These are phyloP conservation scores for Pagetopsis macropterus DNA, from an alignment of 2,797 vertebrate genomes.

Conservation along the genomic window DNA sequence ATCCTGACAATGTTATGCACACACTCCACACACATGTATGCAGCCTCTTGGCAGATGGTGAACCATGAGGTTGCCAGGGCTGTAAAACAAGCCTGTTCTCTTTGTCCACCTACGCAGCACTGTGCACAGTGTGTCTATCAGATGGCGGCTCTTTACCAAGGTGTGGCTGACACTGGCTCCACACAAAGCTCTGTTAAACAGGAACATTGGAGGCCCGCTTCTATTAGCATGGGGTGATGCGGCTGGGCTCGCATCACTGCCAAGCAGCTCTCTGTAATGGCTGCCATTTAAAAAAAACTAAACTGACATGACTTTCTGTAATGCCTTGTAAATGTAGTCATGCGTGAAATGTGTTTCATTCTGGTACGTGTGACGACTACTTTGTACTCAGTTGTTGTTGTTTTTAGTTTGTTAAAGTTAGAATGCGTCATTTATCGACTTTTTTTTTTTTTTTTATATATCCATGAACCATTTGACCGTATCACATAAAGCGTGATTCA, in stretches of 20 bases:
- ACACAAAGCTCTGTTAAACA: slow-evolving; percentile 71
- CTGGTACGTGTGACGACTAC: not conserved
- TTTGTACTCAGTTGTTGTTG: not conserved
- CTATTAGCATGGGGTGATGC: slow-evolving; percentile 46
- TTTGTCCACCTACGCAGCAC: slow-evolving; percentile 81
- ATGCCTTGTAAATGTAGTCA: slow-evolving; percentile 1
- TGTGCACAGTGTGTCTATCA: slow-evolving; percentile 80
- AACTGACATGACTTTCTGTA: not conserved
- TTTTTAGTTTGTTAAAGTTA: not conserved
- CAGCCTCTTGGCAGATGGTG: slow-evolving; percentile 79
- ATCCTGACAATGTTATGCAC: not conserved
- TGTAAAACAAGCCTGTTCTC: slow-evolving; percentile 85
- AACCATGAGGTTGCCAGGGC: slow-evolving; percentile 72
- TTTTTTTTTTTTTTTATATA: not conserved
- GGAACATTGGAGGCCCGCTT: slow-evolving; percentile 43
- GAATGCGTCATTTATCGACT: not conserved
- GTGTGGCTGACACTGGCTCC: slow-evolving; percentile 78
- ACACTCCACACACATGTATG: slow-evolving; percentile 26
- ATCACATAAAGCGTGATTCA: not conserved
- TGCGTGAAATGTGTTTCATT: not conserved
- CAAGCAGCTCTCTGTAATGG: not conserved
- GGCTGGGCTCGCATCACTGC: slow-evolving; percentile 22
- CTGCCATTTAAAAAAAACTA: slow-evolving; percentile 30
- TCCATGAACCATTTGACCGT: not conserved
- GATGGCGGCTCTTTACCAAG: slow-evolving; percentile 83